These are phyloP conservation scores for Mustelus asterias DNA, from an alignment of 2,113 vertebrate species.

Conservation along the genomic window DNA sequence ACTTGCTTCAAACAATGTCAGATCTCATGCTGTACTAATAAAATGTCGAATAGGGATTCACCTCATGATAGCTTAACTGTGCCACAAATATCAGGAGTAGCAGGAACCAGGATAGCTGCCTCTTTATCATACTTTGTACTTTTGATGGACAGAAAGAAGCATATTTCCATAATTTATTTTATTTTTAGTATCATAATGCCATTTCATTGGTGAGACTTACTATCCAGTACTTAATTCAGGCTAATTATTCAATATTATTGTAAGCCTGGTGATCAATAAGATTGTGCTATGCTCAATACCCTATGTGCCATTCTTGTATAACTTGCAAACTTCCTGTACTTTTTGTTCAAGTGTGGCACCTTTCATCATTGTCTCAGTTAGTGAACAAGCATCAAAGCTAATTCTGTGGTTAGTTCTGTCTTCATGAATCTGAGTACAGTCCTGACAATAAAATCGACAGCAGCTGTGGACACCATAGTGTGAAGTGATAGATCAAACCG, in stretches of 20 bases:
- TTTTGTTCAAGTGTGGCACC: background rate
- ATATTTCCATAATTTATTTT: background rate
- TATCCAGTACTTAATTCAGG: background rate
- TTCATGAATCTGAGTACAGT: background rate
- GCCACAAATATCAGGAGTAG: background rate
- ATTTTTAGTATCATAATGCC: background rate
- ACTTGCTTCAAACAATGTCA: background rate
- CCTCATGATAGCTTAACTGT: background rate
- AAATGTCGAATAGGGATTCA: background rate
- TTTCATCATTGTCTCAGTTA: background rate
- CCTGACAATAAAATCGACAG: background rate
- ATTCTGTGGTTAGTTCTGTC: background rate
- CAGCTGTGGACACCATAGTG: background rate
- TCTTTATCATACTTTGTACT: background rate
- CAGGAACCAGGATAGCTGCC: background rate
- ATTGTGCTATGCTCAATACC: background rate
- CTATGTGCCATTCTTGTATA: background rate
- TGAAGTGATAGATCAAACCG: background rate
- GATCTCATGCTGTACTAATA: background rate
- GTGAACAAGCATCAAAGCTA: slow-evolving; percentile 12
- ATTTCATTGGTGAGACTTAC: no score
- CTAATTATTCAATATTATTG: background rate
- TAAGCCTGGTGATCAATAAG: background rate
- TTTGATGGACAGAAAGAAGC: background rate
- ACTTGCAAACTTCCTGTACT: background rate